Percentiles rank a stretch among this genome's conserved stretches.
Evolutionary conservation across 1,140 invertebrate species (phyloP).

Genomic region (Pogonomyrmex californicus): DNA sequence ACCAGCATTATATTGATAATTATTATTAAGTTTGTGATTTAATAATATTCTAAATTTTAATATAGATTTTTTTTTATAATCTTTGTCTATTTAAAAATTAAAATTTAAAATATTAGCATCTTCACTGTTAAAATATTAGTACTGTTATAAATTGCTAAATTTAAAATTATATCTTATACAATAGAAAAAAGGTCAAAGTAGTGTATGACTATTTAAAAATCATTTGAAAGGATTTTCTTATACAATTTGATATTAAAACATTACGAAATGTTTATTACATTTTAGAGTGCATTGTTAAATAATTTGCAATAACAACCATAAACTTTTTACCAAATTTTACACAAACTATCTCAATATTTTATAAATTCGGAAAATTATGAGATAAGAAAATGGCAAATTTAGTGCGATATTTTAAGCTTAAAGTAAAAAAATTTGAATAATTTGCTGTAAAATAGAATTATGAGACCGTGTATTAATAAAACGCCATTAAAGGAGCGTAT

Average conservation of each 20-base stretch:
- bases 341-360: neutral
- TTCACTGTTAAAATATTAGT: neutral
- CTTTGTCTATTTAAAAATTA: too few relatives aligned
- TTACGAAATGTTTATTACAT: neutral
- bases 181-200: neutral
- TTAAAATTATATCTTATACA: neutral
- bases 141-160: neutral
- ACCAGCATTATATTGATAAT: neutral
- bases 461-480: slow-evolving; percentile 33
- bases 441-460: neutral
- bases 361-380: neutral
- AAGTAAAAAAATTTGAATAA: slow-evolving; percentile 7
- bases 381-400: neutral
- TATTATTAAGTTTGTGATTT: slow-evolving; percentile 1
- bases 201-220: neutral
- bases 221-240: neutral
- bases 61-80: neutral
- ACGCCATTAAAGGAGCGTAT: slow-evolving; percentile 44
- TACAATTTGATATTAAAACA: neutral
- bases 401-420: slow-evolving; percentile 18
- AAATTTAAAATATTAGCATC: neutral
- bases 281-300: neutral
- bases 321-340: neutral
- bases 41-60: neutral
- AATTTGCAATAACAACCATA: neutral